phyloP scores from a whole-genome alignment of 2,113 vertebrate species.

The Seriola rivoliana region DNA sequence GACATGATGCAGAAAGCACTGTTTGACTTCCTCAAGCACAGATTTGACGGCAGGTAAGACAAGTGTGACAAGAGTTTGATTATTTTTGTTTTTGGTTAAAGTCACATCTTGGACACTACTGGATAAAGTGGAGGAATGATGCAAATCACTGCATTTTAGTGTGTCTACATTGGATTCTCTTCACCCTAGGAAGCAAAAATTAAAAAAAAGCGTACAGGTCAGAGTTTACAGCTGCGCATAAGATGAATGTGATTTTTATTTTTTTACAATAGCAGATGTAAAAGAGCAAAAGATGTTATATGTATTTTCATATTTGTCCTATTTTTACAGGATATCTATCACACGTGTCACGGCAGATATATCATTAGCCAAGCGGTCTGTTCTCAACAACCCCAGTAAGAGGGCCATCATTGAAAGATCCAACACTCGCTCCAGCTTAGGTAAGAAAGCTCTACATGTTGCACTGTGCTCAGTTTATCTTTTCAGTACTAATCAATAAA shows the following conservation, averaged over 20 bases:
- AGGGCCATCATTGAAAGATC: slow-evolving; percentile 96
- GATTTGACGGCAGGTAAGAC: slow-evolving; percentile 96
- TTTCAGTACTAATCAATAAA: not conserved
- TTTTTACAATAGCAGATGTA: not conserved
- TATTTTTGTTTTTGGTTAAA: no score
- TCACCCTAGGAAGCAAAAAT: no score
- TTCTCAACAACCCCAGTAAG: slow-evolving; percentile 98
- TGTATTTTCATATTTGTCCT: not conserved
- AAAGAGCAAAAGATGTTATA: no score
- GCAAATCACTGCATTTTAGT: no score
- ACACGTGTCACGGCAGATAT: slow-evolving; percentile 96
- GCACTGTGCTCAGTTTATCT: not conserved
- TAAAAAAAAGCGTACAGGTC: no score
- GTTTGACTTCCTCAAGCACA: slow-evolving; percentile 97
- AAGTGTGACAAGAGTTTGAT: no score
- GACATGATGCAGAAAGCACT: slow-evolving; percentile 99
- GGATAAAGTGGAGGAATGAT: no score
- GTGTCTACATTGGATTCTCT: no score
- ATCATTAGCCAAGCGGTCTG: slow-evolving; percentile 94
- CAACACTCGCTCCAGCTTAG: slow-evolving; percentile 96
- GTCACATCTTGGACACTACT: no score
- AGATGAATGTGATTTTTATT: not conserved
- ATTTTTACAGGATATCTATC: slow-evolving; percentile 91
- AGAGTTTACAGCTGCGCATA: no score
- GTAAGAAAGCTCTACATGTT: slow-evolving; percentile 76